Percentiles rank a stretch among this genome's conserved stretches.
phyloP scores from a whole-genome alignment of 2,888 invertebrate genomes.

The Ametastegia equiseti region DNA sequence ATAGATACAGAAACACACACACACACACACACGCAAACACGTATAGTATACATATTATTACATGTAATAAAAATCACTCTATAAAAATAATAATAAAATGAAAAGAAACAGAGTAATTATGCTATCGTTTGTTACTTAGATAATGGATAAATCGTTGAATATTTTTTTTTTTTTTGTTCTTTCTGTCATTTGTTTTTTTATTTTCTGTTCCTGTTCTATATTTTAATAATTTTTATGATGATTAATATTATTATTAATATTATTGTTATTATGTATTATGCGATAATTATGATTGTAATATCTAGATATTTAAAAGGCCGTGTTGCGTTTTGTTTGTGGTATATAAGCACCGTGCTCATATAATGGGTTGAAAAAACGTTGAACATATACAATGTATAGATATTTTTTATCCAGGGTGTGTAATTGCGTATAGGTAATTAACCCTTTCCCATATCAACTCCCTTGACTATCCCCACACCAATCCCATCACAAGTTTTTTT shows the following conservation, averaged over 20 bases:
- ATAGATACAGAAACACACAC: background rate
- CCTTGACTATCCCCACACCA: too few relatives aligned
- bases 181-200: background rate
- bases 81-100: constrained; percentile 40
- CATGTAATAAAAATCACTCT: constrained; percentile 30
- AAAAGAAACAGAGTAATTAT: constrained; percentile 58
- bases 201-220: constrained; percentile 55
- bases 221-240: constrained; percentile 75
- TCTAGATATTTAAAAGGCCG: constrained; percentile 70
- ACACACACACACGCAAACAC: too few relatives aligned
- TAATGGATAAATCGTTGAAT: constrained; percentile 72
- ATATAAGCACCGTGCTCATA: constrained; percentile 64
- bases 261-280: background rate
- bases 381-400: background rate
- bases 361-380: constrained; percentile 58
- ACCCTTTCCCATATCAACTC: too few relatives aligned
- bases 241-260: too few relatives aligned
- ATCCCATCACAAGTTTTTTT: too few relatives aligned
- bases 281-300: too few relatives aligned
- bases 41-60: too few relatives aligned
- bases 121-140: constrained; percentile 76
- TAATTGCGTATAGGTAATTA: background rate
- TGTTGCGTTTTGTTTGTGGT: constrained; percentile 72
- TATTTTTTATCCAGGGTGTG: constrained; percentile 29
- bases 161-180: background rate